Base-by-base conservation (phyloP, 2,113 vertebrate species). In the Stigmatopora nigra region DNA sequence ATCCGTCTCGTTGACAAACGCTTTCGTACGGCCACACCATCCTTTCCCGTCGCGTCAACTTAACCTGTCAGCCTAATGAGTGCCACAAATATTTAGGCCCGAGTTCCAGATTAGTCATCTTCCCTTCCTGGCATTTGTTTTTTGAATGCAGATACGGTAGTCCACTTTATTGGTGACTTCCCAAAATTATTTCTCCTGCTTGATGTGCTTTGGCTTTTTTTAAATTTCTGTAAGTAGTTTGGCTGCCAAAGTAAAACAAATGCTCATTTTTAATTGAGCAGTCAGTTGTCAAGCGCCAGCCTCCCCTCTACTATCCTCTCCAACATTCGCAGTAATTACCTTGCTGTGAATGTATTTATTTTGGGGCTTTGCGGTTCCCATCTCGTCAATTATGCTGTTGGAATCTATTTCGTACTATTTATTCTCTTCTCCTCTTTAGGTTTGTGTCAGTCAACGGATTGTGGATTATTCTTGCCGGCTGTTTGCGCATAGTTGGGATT, bases 361-460 rank as follows among this genome's bases (percentile, higher is more conserved):
- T 16, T 20, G 51, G 53, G 55, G 59, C 68, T 82, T 74, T 78
- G 69, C 73, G 76, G 75, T 79, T 79, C 77, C 36, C 52, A 51
- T 71, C 61, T 67, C 77, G 78, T 82, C 68, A 79, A 78, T 77
- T 68, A 69, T 83, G 70, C 82, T 78, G 70, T 72, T 68, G 22
- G 60, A 75, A 74, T 80, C 60, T 67, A 78, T 76, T 49, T 78
- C 79, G 74, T 74, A 74, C 73, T 63, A n/a, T 71, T 52, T 38
- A 76, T 68, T 63, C 51, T 76, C 63, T 64, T 70, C 1, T 75
- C 68, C 67, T 45, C 71, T 81, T 31, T 57, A 89, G 87, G 87
- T 89, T 80, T 87, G 87, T 87, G 82, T 86, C 84, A 77, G 64
- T 77, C 72, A 75, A 66, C 83, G 72, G 17, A 52, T 1, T 65